phyloP scores from a whole-genome alignment of 2,888 invertebrate genomes.

The Callyntrura guangdongensis region DNA sequence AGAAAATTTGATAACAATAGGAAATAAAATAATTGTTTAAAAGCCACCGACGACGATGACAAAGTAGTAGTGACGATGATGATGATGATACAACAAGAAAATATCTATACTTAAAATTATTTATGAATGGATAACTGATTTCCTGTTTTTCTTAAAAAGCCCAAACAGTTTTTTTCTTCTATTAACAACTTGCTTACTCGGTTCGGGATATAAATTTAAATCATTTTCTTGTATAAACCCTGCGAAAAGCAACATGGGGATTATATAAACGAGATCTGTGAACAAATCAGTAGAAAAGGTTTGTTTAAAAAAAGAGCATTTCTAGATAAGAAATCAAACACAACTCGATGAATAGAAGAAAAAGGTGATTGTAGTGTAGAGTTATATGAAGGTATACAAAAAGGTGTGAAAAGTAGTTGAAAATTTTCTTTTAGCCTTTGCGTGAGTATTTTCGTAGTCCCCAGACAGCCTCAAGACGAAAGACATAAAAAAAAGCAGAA shows the following conservation, averaged over 20 bases:
- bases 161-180: slow-evolving; percentile 87
- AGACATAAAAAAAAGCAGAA: not conserved
- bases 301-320: slow-evolving; percentile 14
- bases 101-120: no score
- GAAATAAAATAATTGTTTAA: slow-evolving; percentile 56
- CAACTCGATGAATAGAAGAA: no score
- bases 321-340: slow-evolving; percentile 37
- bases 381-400: no score
- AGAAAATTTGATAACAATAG: slow-evolving; percentile 53
- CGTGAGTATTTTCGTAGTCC: not conserved
- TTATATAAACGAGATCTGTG: not conserved
- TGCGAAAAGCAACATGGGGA: not conserved
- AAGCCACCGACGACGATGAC: slow-evolving; percentile 55
- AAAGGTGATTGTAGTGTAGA: no score
- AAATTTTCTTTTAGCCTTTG: slow-evolving; percentile 15
- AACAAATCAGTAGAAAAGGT: not conserved
- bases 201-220: slow-evolving; percentile 4
- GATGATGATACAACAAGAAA: not conserved
- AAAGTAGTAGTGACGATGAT: no score
- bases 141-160: slow-evolving; percentile 86
- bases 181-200: not conserved
- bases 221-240: no score
- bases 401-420: slow-evolving; percentile 48
- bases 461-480: not conserved
- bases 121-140: slow-evolving; percentile 27